Base-by-base conservation (phyloP, 2,113 vertebrate genomes). In the Psilopsiagon aurifrons region DNA sequence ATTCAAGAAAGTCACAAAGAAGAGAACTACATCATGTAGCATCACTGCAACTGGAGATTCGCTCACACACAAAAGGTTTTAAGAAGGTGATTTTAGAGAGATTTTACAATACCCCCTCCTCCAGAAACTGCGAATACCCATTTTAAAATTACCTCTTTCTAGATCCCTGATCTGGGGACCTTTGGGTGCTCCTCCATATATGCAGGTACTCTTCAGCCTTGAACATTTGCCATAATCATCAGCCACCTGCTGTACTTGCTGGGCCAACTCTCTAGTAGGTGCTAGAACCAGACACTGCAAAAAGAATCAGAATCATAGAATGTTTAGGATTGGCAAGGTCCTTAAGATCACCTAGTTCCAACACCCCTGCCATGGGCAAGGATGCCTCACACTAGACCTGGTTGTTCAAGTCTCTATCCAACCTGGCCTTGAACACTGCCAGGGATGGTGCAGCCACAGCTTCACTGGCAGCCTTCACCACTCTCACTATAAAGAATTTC, bases 171-270 rank as follows among this genome's bases (percentile, higher is more conserved):
- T 99, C 94, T 99, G 99, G 28, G 99, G 99, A 66, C 99, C 99
- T 97, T 99, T 99, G n/a, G 99, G 99, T 51, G 99, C 99, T 43
- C 99, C 99, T 75, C 99, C 99, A 27, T 99, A 99, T 70, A 99
- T 99, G 88, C 99, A 99, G 74, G 99, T 99, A 95, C 98, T 99
- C 98, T 99, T 99, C 97, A 99, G 97, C n/a, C 99, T 98, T n/a
- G 99, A 99, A 41, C 98, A 98, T 77, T 99, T 99, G 62, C 99
- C 99, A 41, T 99, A 99, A 41, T 99, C 99, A 75, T 98, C 99
- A 31, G 99, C 99, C 17, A 99, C 99, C 92, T 99, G 99, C 94
- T 99, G 99, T 16, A 99, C 99, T 90, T 99, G 99, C 97, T 99
- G 99, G n/a, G 99, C 99, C 97, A 99, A 94, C 96, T 99, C 99